These are phyloP conservation scores for Takifugu flavidus DNA, from an alignment of 2,113 vertebrate genomes.

Conservation along the genomic window DNA sequence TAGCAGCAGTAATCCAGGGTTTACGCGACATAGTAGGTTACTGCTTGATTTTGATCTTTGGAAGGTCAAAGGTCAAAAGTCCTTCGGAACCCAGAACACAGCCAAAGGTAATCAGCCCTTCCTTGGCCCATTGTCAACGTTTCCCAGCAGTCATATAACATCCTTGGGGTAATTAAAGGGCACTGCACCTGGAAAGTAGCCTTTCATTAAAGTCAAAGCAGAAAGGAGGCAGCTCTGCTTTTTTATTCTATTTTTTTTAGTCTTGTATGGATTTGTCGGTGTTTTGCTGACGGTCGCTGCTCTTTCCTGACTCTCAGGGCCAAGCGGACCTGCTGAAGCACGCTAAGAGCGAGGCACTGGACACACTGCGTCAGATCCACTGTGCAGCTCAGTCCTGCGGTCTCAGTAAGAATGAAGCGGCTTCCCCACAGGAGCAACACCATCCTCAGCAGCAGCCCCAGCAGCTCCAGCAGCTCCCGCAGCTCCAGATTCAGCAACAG, in stretches of 20 bases:
- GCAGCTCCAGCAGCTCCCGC: slow-evolving; percentile 9
- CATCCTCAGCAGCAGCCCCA: slow-evolving; percentile 39
- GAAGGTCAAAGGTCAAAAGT: too few relatives aligned
- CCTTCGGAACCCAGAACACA: too few relatives aligned
- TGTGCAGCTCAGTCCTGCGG: slow-evolving; percentile 87
- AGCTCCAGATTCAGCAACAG: slow-evolving; percentile 34
- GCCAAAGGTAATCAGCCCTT: too few relatives aligned
- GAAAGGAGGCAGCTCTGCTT: too few relatives aligned
- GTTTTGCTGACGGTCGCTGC: neutral
- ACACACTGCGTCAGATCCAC: slow-evolving; percentile 89
- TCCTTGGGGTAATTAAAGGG: too few relatives aligned
- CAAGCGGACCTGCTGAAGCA: slow-evolving; percentile 90
- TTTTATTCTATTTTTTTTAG: neutral
- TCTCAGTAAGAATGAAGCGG: slow-evolving; percentile 80
- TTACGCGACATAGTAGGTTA: too few relatives aligned
- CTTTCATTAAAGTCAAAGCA: too few relatives aligned
- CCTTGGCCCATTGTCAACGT: too few relatives aligned
- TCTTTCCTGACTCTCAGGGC: slow-evolving; percentile 68
- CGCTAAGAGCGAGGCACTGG: slow-evolving; percentile 83
- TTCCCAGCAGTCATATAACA: too few relatives aligned
- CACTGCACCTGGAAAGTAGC: too few relatives aligned
- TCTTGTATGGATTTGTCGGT: neutral
- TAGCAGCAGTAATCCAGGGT: too few relatives aligned
- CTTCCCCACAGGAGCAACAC: slow-evolving; percentile 69
- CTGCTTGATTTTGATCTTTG: too few relatives aligned